Evolutionary conservation across 2,888 invertebrate species (phyloP), one percentile per base, ranked within the genome.

Genomic region (Lepidochrysops patricia): DNA sequence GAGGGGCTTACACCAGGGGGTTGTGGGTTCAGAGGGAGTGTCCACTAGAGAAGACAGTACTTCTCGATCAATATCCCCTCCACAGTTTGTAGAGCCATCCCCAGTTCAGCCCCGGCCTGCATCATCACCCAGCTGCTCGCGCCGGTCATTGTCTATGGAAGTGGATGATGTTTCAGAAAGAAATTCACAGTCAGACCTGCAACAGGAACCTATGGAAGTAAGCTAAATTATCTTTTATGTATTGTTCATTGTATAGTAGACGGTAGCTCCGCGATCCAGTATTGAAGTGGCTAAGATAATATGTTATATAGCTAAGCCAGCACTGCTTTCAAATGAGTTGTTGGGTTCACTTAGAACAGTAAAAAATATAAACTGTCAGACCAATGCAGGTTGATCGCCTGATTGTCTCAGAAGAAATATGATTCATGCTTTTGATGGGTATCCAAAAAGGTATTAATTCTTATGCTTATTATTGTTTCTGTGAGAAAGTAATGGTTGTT

Each of bases 171-270:
- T 77, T 27, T 84, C 87, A 66, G 88, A 89, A 62, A 79, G 84
- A 67, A 85, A 81, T 73, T 86, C 83, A 66, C 87, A 87, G 64
- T 82, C 78, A 49, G 88, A 88, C 67, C 76, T 73, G 61, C 82
- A 79, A 61, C 79, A 80, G 62, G 88, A 89, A 70, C 78, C 87
- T 62, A 89, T 89, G 88, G 88, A 89, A 79, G 88, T 88, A 66
- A 70, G 43, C 34, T 29, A 7, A 1, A 29, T n/a, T n/a, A n/a
- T 2, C 7, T 29, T 2, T 29, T 29, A 5, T 29, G 6, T 7
- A 7, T 6, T 29, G 9, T 6, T 9, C 9, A 29, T 29, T 29
- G 9, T 7, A 57, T 37, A 15, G 35, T 23, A 6, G n/a, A n/a
- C n/a, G n/a, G n/a, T n/a, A n/a, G n/a, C n/a, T n/a, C n/a, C n/a